Evolutionary conservation across 2,113 vertebrate genomes (phyloP).

Genomic region (Rynchops niger): DNA sequence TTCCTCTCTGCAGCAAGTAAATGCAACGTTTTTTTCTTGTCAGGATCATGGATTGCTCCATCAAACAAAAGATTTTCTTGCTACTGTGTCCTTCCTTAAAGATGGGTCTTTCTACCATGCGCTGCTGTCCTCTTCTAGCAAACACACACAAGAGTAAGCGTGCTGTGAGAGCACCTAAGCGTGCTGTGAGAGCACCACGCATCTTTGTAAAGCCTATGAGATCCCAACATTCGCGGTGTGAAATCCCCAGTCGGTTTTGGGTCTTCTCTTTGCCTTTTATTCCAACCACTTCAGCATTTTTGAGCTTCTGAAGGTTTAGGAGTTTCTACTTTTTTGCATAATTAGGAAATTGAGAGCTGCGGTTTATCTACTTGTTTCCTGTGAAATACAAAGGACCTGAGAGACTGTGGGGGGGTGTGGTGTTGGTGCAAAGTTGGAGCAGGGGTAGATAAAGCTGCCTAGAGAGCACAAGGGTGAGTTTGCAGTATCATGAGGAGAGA

Average conservation of each 20-base stretch:
- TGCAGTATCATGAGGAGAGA: not conserved
- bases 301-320: not conserved
- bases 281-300: slow-evolving; percentile 9
- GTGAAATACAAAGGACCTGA: not conserved
- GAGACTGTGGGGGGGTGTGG: not conserved
- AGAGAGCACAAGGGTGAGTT: not conserved
- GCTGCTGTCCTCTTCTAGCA: not conserved
- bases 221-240: not conserved
- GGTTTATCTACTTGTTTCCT: slow-evolving; percentile 26
- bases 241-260: not conserved
- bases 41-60: not conserved
- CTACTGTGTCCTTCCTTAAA: not conserved
- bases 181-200: not conserved
- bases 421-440: not conserved
- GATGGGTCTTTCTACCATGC: not conserved
- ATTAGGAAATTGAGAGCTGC: slow-evolving; percentile 25
- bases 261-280: not conserved
- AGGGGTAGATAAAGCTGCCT: not conserved
- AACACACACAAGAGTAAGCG: not conserved
- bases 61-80: not conserved
- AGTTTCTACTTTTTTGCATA: slow-evolving; percentile 1
- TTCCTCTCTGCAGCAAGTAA: not conserved
- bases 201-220: not conserved
- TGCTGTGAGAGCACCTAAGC: no score
- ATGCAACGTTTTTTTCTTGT: not conserved